phyloP scores from a whole-genome alignment of 2,888 invertebrate species.

The Malachius bipustulatus region DNA sequence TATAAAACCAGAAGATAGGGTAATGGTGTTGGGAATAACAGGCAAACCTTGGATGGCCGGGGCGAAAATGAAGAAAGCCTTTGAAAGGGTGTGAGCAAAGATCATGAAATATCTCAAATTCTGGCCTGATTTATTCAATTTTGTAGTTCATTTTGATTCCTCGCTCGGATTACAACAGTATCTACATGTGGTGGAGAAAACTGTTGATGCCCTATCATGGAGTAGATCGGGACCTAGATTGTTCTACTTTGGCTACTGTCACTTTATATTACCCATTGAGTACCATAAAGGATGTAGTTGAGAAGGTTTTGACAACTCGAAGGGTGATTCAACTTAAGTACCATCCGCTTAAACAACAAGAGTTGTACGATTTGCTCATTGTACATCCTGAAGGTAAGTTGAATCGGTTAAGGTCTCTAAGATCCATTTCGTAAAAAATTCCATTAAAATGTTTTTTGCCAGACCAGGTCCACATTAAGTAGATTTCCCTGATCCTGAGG shows the following conservation, averaged over 20 bases:
- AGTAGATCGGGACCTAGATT: slow-evolving; percentile 45
- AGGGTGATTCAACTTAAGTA: slow-evolving; percentile 43
- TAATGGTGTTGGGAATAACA: slow-evolving; percentile 58
- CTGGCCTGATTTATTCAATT: not conserved
- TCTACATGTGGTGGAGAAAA: slow-evolving; percentile 43
- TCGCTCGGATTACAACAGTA: slow-evolving; percentile 48
- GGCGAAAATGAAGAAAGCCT: slow-evolving; percentile 41
- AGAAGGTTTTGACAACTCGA: slow-evolving; percentile 37
- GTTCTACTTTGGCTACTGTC: slow-evolving; percentile 44
- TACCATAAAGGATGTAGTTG: slow-evolving; percentile 37
- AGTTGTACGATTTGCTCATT: slow-evolving; percentile 41
- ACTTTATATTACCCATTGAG: slow-evolving; percentile 44
- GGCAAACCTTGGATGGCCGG: slow-evolving; percentile 54
- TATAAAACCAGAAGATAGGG: slow-evolving; percentile 51
- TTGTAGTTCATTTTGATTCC: slow-evolving; percentile 31
- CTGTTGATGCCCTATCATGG: slow-evolving; percentile 48
- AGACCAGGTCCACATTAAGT: no score
- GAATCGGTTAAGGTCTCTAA: no score
- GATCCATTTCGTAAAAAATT: no score
- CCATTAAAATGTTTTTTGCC: no score
- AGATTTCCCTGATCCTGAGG: no score
- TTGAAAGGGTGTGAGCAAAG: slow-evolving; percentile 38
- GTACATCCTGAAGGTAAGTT: no score
- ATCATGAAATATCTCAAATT: not conserved
- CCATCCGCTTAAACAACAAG: slow-evolving; percentile 41